Conservation (phyloP, 2,113 vertebrate genomes). For the Sula dactylatra region DNA sequence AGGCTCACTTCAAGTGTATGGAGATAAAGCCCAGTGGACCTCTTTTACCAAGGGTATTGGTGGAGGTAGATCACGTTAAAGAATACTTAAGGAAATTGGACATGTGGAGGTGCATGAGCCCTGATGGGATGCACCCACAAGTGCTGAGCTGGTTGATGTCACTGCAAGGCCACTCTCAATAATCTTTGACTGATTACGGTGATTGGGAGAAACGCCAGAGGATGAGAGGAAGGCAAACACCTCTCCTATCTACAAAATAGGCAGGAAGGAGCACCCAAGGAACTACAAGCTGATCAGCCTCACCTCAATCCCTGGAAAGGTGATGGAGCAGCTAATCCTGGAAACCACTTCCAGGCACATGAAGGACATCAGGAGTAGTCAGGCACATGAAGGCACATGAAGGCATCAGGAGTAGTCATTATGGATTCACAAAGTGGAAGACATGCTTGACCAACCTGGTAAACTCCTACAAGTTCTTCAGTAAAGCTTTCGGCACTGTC, state of each 20-base stretch:
- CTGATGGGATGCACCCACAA: too few species aligned
- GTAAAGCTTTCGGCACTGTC: background rate
- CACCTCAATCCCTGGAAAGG: background rate
- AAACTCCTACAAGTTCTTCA: background rate
- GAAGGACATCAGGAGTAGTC: background rate
- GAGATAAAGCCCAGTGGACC: background rate
- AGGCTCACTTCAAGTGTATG: background rate
- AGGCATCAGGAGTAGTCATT: background rate
- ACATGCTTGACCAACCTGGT: background rate
- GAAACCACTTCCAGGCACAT: background rate
- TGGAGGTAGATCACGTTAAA: background rate
- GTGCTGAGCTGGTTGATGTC: background rate
- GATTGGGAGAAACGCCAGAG: background rate
- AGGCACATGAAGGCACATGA: background rate
- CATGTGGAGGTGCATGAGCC: rapidly evolving
- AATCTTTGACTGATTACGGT: background rate
- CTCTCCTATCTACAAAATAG: background rate
- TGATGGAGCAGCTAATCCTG: background rate
- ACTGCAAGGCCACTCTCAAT: background rate
- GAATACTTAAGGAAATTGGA: background rate
- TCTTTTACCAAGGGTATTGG: background rate
- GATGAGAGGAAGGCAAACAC: background rate
- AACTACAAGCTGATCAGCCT: background rate
- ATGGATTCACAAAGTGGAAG: background rate
- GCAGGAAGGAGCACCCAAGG: background rate